These are phyloP conservation scores for Parauchenoglanis punctatus DNA, from an alignment of 2,797 vertebrate species.

Conservation along the genomic window DNA sequence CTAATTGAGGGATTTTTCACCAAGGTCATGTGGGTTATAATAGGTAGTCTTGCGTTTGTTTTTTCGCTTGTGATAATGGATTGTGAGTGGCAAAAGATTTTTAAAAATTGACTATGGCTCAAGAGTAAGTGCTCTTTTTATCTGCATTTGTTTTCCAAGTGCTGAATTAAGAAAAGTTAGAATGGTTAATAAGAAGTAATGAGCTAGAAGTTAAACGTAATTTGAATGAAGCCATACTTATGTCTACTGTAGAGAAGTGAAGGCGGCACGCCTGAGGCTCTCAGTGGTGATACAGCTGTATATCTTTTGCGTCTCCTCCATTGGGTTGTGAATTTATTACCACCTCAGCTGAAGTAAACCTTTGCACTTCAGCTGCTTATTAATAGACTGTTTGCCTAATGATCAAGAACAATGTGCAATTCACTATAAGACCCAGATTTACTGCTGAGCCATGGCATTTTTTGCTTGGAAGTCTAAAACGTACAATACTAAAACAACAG, in stretches of 20 bases:
- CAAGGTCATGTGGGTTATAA: neutral
- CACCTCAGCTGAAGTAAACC: neutral
- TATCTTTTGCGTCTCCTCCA: neutral
- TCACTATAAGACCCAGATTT: neutral
- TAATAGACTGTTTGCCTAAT: slow-evolving; percentile 22
- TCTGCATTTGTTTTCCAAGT: neutral
- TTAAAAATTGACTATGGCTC: neutral
- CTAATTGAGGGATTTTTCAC: neutral
- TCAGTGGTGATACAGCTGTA: neutral
- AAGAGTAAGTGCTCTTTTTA: neutral
- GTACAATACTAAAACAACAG: slow-evolving; percentile 12
- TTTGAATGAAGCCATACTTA: slow-evolving; percentile 26
- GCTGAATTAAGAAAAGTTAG: neutral
- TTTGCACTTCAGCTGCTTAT: slow-evolving; percentile 2
- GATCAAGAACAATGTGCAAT: neutral
- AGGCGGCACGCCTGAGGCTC: neutral
- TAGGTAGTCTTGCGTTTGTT: neutral
- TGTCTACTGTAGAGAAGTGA: neutral
- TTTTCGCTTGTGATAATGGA: neutral
- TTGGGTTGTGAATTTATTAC: slow-evolving; percentile 2
- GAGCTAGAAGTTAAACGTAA: slow-evolving; percentile 17
- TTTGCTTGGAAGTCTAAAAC: neutral
- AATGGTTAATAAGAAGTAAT: neutral
- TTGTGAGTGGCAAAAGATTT: neutral
- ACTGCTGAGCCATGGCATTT: slow-evolving; percentile 22